phyloP scores from a whole-genome alignment of 2,113 vertebrate genomes.

The Colossoma macropomum region DNA sequence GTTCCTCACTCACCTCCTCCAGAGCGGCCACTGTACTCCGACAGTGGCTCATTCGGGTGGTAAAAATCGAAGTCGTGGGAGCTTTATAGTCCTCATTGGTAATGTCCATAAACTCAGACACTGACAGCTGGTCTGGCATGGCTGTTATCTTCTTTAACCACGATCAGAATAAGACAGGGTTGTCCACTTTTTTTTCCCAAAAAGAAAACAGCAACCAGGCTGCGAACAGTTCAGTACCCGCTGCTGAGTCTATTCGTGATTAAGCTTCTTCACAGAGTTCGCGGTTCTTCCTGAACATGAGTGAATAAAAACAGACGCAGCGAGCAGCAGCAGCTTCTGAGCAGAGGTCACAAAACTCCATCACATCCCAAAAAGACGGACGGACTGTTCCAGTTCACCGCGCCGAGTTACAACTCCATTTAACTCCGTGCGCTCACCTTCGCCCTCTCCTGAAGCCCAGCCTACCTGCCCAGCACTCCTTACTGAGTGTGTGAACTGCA shows the following conservation, averaged over 20 bases:
- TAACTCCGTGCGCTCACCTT: not conserved
- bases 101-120: slow-evolving; percentile 89
- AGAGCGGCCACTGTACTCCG: slow-evolving; percentile 88
- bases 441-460: not conserved
- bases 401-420: not conserved
- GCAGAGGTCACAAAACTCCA: slow-evolving; percentile 16
- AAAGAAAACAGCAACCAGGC: too few relatives aligned
- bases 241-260: not conserved
- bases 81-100: slow-evolving; percentile 95
- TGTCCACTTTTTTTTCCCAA: not conserved
- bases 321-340: not conserved
- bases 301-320: not conserved
- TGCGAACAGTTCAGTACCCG: not conserved
- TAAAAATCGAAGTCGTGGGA: slow-evolving; percentile 94
- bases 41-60: slow-evolving; percentile 89
- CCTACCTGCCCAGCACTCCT: not conserved
- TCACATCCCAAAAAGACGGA: not conserved
- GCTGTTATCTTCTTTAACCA: not conserved
- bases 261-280: not conserved
- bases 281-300: not conserved
- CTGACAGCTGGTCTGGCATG: slow-evolving; percentile 90
- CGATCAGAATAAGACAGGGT: not conserved
- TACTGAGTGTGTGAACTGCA: too few relatives aligned
- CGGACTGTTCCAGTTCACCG: not conserved
- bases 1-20: slow-evolving; percentile 84